Base-by-base conservation (phyloP, 2,113 vertebrate species). In the Psittacula cyanocephala region DNA sequence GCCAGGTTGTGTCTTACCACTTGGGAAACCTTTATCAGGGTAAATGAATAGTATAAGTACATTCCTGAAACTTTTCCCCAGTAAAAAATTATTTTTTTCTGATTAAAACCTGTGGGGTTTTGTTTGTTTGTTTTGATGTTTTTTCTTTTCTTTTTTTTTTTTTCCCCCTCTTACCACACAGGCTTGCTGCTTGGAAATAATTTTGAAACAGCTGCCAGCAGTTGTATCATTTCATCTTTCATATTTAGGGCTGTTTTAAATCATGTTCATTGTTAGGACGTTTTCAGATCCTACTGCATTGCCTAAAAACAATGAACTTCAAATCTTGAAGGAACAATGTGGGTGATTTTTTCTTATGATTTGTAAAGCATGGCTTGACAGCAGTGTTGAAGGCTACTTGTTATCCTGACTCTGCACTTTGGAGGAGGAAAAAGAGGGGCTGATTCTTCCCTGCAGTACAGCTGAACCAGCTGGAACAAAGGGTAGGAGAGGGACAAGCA, bases 121-220 rank as follows among this genome's bases (percentile, higher is more conserved):
- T 22, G 19, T 33, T 55, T 53, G 28, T 31, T n/a, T 59, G 16
- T 10, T 52, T 52, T 29, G 9, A 27, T 52, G 16, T 29, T 52
- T 28, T 52, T 52, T 28, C 8, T 23, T n/a, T 35, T 59, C 22
- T 57, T 23, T 20, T 20, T 37, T 37, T 37, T 20, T 37, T 37
- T 37, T 37, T 37, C 9, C 37, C 37, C 37, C n/a, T 81, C 62
- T 94, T 27, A 47, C 77, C 85, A 90, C 80, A 84, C 16, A 44
- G 70, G 44, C 70, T 95, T 91, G 29, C 27, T 94, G 70, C 57
- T 95, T 91, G 89, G 91, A 97, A 94, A 87, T 88, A 75, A 95
- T 91, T 91, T 68, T 39, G 85, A 86, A 94, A 86, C 44, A 78
- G 49, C 93, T 92, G 72, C 77, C 64, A 93, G 57, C 11, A 39